These are phyloP conservation scores for Thaleichthys pacificus DNA, from an alignment of 2,797 vertebrate species.

Conservation along the genomic window DNA sequence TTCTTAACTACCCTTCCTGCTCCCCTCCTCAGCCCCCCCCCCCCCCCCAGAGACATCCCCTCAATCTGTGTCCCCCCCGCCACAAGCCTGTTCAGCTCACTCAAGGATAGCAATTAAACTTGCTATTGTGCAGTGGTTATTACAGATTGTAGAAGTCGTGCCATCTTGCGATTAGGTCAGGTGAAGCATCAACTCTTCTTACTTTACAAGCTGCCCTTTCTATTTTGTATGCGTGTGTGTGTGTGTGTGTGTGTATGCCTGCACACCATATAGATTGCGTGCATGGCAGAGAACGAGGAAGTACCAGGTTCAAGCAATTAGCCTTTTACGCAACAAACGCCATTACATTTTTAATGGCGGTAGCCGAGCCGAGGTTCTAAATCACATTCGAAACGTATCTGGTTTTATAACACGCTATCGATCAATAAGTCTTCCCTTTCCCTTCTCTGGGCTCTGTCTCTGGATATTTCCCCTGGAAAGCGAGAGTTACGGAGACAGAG, in stretches of 20 bases:
- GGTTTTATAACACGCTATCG: conserved; percentile 52
- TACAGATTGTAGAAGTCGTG: conserved; percentile 50
- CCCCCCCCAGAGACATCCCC: neutral
- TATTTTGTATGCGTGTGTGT: conserved; percentile 22
- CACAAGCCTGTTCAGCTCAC: conserved; percentile 42
- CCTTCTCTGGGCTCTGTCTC: conserved; percentile 8
- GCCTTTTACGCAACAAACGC: conserved; percentile 29
- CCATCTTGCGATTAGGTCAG: conserved; percentile 48
- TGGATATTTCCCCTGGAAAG: conserved; percentile 31
- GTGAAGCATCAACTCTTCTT: conserved; percentile 41
- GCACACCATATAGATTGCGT: conserved; percentile 24
- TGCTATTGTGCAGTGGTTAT: conserved; percentile 46
- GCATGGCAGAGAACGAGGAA: neutral
- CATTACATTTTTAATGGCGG: conserved; percentile 27
- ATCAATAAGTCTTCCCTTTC: conserved; percentile 53
- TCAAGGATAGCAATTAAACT: conserved; percentile 62
- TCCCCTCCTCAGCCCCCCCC: neutral
- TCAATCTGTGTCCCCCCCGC: conserved; percentile 11
- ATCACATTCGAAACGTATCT: conserved; percentile 45
- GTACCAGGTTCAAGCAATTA: conserved; percentile 39
- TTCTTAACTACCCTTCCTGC: conserved; percentile 19
- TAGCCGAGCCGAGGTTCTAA: conserved; percentile 19
- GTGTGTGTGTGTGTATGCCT: conserved; percentile 38
- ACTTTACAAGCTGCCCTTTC: conserved; percentile 43
- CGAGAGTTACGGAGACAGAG: conserved; percentile 36